Evolutionary conservation across 2,113 vertebrate genomes (phyloP).

Genomic region (Serilophus lunatus): DNA sequence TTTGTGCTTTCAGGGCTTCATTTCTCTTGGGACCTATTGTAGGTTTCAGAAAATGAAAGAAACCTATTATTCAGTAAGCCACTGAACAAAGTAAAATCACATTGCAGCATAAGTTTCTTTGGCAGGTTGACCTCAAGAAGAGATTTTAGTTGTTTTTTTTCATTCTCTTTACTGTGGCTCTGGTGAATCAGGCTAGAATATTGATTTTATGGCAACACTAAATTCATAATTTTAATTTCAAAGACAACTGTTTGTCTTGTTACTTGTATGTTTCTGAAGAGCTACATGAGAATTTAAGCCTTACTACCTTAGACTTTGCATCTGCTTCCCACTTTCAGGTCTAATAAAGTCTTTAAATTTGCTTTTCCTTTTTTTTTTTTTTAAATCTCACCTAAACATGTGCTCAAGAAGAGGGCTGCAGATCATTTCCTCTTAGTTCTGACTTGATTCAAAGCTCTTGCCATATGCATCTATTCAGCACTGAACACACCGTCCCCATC

Average conservation of each 20-base stretch:
- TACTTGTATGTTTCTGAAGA: slow-evolving; percentile 9
- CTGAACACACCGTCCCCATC: not conserved
- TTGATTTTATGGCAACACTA: slow-evolving; percentile 26
- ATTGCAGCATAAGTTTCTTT: slow-evolving; percentile 6
- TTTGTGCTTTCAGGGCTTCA: not conserved
- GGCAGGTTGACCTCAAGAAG: slow-evolving; percentile 6
- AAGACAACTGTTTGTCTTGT: slow-evolving; percentile 11
- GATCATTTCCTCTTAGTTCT: slow-evolving; percentile 20
- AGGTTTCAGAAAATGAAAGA: slow-evolving; percentile 48
- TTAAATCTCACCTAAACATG: slow-evolving; percentile 16
- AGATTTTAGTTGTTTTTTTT: not conserved
- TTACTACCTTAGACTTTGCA: not conserved
- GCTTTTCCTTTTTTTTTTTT: not conserved
- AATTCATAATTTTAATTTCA: slow-evolving; percentile 46
- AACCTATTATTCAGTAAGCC: not conserved
- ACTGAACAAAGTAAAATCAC: not conserved
- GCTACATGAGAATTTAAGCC: slow-evolving; percentile 30
- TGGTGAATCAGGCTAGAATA: slow-evolving; percentile 7
- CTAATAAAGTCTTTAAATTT: slow-evolving; percentile 34
- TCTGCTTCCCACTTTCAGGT: slow-evolving; percentile 25
- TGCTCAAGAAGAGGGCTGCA: not conserved
- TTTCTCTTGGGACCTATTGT: not conserved
- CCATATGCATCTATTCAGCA: not conserved
- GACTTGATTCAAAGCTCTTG: not conserved
- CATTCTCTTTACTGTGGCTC: slow-evolving; percentile 8